Conservation (phyloP, 2,888 invertebrate species). For the Campoplex nolae region DNA sequence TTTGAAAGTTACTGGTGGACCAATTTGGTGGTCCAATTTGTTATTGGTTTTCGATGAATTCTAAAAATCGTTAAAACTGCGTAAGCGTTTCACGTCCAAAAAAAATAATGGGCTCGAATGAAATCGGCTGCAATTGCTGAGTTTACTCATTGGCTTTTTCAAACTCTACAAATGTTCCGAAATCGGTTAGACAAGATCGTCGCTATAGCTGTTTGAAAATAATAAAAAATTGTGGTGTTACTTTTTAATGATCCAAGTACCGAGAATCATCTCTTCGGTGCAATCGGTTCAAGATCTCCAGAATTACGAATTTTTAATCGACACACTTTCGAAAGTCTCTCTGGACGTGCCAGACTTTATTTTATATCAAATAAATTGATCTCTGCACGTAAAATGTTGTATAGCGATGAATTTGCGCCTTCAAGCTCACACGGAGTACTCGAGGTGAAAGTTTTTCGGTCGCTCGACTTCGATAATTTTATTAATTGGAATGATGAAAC, state of each 20-base stretch:
- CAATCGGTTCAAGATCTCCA: constrained; percentile 42
- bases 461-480: constrained; percentile 46
- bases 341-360: constrained; percentile 46
- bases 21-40: not conserved
- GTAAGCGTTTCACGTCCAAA: not conserved
- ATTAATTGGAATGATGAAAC: constrained; percentile 56
- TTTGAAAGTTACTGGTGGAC: not conserved
- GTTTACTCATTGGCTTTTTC: not conserved
- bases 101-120: not conserved
- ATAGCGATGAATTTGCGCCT: constrained; percentile 5
- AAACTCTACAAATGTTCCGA: not conserved
- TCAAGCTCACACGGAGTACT: constrained; percentile 28
- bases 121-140: not conserved
- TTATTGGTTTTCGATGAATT: not conserved
- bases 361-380: constrained; percentile 62
- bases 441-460: constrained; percentile 64
- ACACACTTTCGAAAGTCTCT: constrained; percentile 61
- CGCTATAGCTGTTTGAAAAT: not conserved
- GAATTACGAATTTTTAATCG: constrained; percentile 40
- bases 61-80: not conserved
- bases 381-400: constrained; percentile 49
- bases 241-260: not conserved
- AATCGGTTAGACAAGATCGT: not conserved
- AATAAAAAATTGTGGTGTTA: not conserved
- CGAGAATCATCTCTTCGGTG: not conserved